phyloP scores from a whole-genome alignment of 2,888 invertebrate genomes.

The Panorpa germanica region DNA sequence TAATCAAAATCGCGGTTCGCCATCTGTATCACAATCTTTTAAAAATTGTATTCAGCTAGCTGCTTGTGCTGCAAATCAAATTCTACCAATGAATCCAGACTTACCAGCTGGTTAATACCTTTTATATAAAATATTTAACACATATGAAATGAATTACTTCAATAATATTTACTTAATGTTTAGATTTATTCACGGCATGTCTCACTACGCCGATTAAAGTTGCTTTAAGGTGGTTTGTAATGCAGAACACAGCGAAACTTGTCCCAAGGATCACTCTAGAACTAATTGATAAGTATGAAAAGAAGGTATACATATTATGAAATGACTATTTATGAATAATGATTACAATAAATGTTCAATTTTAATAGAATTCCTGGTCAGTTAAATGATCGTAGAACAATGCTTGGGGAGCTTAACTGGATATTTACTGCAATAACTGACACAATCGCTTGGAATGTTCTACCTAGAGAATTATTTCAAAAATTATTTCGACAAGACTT shows the following conservation, averaged over 20 bases:
- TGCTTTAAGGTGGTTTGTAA: slow-evolving; percentile 85
- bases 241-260: slow-evolving; percentile 59
- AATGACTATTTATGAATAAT: not conserved
- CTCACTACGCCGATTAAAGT: slow-evolving; percentile 96
- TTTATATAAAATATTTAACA: too few relatives aligned
- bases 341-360: too few relatives aligned
- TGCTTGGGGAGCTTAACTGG: slow-evolving; percentile 99
- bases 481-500: slow-evolving; percentile 93
- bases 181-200: slow-evolving; percentile 93
- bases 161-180: too few relatives aligned
- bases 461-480: slow-evolving; percentile 90
- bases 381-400: slow-evolving; percentile 83
- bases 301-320: slow-evolving; percentile 5
- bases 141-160: too few relatives aligned
- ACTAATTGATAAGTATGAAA: slow-evolving; percentile 79
- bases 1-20: slow-evolving; percentile 8
- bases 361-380: slow-evolving; percentile 92
- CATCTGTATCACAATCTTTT: slow-evolving; percentile 28
- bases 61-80: slow-evolving; percentile 85
- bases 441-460: slow-evolving; percentile 96
- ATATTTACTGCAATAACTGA: slow-evolving; percentile 99
- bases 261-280: slow-evolving; percentile 69
- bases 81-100: slow-evolving; percentile 92
- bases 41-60: slow-evolving; percentile 91
- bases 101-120: slow-evolving; percentile 96